Base-by-base conservation (phyloP, 2,888 invertebrate species). In the Pollenia amentaria region DNA sequence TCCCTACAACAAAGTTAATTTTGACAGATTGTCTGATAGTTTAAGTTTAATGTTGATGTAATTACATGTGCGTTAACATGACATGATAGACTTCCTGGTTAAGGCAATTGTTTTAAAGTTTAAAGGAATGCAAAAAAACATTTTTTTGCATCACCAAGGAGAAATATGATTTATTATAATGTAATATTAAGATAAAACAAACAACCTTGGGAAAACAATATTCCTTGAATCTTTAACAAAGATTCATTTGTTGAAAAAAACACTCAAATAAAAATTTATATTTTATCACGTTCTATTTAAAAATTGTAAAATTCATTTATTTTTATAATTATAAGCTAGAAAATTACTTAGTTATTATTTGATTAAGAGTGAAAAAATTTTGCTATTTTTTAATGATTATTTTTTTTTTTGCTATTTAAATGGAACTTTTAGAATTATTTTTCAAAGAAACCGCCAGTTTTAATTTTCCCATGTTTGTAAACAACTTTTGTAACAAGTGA, bases 11-110 rank as follows among this genome's bases (percentile, higher is more conserved):
- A 57, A 76, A 53, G 65, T 72, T 72, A 44, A 70, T 86, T 83
- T 86, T 86, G 82, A 86, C 86, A 86, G 86, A 79, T 80, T 86
- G 86, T 83, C 72, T 80, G 86, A 79, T 86, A 86, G 29, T 76
- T 86, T 83, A 83, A 70, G 79, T 69, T 81, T 76, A 86, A 79
- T 83, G 75, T 65, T 57, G n/a, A 75, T 57, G 83, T 86, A 86
- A 86, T 86, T 86, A 86, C 83, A 86, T 72, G 79, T 72, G 73
- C 79, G 82, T 70, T 83, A 79, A 82, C 79, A 83, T 76, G 57
- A 51, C 57, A 57, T 11, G 44, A 69, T 69, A 73, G 53, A 83
- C 86, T 86, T 86, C 86, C 86, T 86, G 70, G 79, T 86, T 83
- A n/a, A 69, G 67, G 9, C 10, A 64, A 77, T 77, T 65, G 65